Evolutionary conservation across 1,140 invertebrate genomes (phyloP), one percentile per base, ranked within the genome.

Genomic region (Drosophila obscura): DNA sequence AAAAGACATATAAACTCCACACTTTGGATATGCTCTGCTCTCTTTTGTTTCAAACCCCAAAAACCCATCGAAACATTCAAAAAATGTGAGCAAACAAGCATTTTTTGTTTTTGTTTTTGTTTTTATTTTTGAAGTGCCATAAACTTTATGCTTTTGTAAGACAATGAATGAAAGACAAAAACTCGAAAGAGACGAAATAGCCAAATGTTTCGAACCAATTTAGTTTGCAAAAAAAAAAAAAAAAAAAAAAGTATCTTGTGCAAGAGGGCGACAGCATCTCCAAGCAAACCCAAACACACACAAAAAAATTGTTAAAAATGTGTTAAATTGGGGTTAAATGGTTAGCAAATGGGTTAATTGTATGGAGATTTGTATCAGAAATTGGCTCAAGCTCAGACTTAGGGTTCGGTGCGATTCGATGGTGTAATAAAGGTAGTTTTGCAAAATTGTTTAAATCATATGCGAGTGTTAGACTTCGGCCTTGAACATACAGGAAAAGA

Each of bases 121-220:
- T 6, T 6, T 35, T 9, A 2, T 3, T 39, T 39, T 39, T 39
- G 1, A 49, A 71, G 63, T 64, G 69, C 61, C 81, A 81, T 77
- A 85, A 80, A 87, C 45, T 68, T 87, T 72, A 72, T 82, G 82
- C 78, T 87, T 87, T 78, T 52, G 82, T 72, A 87, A 85, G 69
- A 82, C 78, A 80, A 80, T 73, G 60, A 35, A 35, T 35, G 31
- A 35, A 35, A 35, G 28, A 31, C 28, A 2, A 35, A 35, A 11
- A 13, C 35, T 4, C 35, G 11, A 11, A 13, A 13, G 4, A 13
- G 11, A 4, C 35, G 49, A 46, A 41, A 48, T 22, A 57, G 50
- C 78, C 45, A 44, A 57, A 63, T 67, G 48, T 66, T 58, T 65
- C 28, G 45, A 61, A 66, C 82, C 68, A 63, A 74, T 87, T 77